A percentile compares a stretch with the other conserved stretches of the same genome.
Evolutionary conservation across 2,888 invertebrate species (phyloP).

Genomic region (Cephus spinipes): DNA sequence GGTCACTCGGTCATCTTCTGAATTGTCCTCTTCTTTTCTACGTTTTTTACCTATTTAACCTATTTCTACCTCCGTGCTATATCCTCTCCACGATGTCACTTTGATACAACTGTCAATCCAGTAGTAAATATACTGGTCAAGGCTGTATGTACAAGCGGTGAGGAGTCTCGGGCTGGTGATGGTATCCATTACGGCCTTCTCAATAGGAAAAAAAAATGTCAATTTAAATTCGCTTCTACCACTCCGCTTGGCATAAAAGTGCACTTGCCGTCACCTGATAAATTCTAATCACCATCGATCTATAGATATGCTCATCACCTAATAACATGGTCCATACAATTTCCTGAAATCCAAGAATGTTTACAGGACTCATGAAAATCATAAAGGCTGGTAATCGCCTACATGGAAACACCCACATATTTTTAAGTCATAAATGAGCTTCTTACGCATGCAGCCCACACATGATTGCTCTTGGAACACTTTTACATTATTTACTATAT

Average conservation of each 20-base stretch:
- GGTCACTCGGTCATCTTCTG: no score
- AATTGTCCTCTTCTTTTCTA: no score
- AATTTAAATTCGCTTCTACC: no score
- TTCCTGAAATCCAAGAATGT: background rate
- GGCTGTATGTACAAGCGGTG: no score
- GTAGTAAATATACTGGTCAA: no score
- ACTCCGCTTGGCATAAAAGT: background rate
- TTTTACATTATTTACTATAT: background rate
- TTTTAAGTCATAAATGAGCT: background rate
- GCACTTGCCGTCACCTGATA: background rate
- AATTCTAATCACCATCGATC: background rate
- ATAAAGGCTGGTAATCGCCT: background rate
- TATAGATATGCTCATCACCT: background rate
- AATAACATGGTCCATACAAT: background rate
- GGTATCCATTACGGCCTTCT: no score
- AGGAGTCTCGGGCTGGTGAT: no score
- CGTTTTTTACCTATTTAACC: no score
- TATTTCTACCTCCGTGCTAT: no score
- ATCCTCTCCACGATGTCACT: no score
- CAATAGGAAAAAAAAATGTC: no score
- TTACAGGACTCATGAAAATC: background rate
- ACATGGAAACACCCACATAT: background rate
- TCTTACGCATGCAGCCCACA: background rate
- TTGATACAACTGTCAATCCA: no score
- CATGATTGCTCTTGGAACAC: background rate